A percentile compares a stretch with the other conserved stretches of the same genome.
phyloP scores from a whole-genome alignment of 2,888 invertebrate genomes.

The Cartodere bifasciata region DNA sequence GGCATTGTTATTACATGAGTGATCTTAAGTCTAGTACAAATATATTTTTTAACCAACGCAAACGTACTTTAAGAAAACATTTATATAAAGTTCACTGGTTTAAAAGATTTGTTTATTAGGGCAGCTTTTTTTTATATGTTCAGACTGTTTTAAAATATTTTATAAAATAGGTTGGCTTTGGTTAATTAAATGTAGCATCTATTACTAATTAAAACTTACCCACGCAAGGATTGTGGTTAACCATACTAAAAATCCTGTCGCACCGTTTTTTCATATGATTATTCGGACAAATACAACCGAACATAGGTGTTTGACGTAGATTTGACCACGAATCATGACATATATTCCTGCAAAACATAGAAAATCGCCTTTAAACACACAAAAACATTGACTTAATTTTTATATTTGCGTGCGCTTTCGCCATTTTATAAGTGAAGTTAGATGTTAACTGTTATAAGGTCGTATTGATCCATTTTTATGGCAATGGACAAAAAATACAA shows the following conservation, averaged over 20 bases:
- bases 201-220: conserved; percentile 51
- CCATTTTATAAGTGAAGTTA: neutral
- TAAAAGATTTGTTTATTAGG: too few species aligned
- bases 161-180: neutral
- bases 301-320: conserved; percentile 75
- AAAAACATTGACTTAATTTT: too few species aligned
- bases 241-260: conserved; percentile 76
- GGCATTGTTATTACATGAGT: neutral
- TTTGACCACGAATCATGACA: conserved; percentile 84
- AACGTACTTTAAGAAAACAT: conserved; percentile 1
- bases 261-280: conserved; percentile 82
- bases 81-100: too few species aligned
- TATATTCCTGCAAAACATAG: conserved; percentile 49
- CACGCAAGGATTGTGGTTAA: conserved; percentile 89
- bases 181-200: neutral
- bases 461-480: conserved; percentile 1
- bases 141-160: too few species aligned
- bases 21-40: conserved; percentile 1
- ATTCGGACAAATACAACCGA: conserved; percentile 86
- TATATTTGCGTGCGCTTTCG: too few species aligned
- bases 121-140: too few species aligned
- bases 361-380: too few species aligned
- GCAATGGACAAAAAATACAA: conserved; percentile 2
- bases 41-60: neutral
- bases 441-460: too few species aligned